Evolutionary conservation across 1,140 invertebrate genomes (phyloP).

Genomic region (Lordiphosa collinella): DNA sequence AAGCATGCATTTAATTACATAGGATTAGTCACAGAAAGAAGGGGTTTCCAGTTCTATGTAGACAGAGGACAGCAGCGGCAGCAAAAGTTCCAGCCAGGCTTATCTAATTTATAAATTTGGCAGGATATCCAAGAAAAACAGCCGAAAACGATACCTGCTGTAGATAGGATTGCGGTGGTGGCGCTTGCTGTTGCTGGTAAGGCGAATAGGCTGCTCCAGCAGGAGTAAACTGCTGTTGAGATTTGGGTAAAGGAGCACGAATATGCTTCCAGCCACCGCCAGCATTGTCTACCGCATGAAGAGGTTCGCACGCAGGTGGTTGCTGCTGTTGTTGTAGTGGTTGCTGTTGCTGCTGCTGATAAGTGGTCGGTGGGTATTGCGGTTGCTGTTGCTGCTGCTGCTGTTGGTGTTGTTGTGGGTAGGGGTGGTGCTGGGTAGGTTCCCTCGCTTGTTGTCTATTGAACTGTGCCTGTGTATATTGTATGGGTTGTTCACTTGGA

Average conservation of each 20-base stretch:
- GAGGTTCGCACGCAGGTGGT: constrained; percentile 13
- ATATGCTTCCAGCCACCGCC: constrained; percentile 67
- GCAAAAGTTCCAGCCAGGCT: constrained; percentile 39
- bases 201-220: constrained; percentile 21
- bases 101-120: too few relatives aligned
- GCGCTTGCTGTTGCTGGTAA: constrained; percentile 24
- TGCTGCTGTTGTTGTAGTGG: constrained; percentile 3
- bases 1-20: not conserved
- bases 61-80: constrained; percentile 28
- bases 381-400: constrained; percentile 19
- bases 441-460: constrained; percentile 63
- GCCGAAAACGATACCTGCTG: constrained; percentile 66
- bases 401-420: constrained; percentile 25
- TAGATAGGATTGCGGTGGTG: constrained; percentile 76
- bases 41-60: not conserved
- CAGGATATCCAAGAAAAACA: constrained; percentile 19
- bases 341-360: constrained; percentile 27
- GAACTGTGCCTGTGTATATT: constrained; percentile 73
- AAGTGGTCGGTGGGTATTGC: constrained; percentile 16
- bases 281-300: constrained; percentile 22
- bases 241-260: constrained; percentile 54
- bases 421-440: constrained; percentile 15
- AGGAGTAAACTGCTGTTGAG: constrained; percentile 36
- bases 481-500: constrained; percentile 49
- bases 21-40: constrained; percentile 3